These are phyloP conservation scores for Congeria kusceri DNA, from an alignment of 2,888 invertebrate genomes.

Conservation along the genomic window DNA sequence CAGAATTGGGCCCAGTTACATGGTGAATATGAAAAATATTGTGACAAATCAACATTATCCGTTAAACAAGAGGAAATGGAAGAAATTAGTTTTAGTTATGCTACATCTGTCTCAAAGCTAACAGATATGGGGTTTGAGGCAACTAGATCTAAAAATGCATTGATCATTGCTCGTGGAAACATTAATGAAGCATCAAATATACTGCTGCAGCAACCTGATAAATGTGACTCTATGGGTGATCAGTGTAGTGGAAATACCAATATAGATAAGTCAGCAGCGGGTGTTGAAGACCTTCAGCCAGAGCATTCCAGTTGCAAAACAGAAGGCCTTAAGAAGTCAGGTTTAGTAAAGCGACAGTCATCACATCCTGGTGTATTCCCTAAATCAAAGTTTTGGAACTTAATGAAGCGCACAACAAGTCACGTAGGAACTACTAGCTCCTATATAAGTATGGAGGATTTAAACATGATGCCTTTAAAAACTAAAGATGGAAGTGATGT, in stretches of 20 bases:
- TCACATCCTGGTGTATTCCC: constrained; percentile 62
- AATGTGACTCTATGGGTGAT: constrained; percentile 14
- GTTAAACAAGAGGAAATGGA: neutral
- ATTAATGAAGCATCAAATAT: constrained; percentile 72
- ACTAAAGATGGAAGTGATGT: constrained; percentile 71
- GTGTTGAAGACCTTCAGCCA: neutral
- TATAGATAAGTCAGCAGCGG: too few species aligned
- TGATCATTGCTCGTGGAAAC: constrained; percentile 74
- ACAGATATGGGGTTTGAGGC: constrained; percentile 74
- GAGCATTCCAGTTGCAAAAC: too few species aligned
- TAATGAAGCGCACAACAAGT: constrained; percentile 41
- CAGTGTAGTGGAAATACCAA: neutral
- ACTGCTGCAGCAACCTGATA: constrained; percentile 65
- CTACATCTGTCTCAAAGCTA: constrained; percentile 66
- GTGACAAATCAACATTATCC: constrained; percentile 5
- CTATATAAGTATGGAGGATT: constrained; percentile 39
- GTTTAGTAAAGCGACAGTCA: constrained; percentile 50
- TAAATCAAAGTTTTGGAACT: constrained; percentile 21
- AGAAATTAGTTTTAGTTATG: constrained; percentile 41
- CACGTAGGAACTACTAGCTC: constrained; percentile 20
- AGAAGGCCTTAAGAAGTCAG: neutral
- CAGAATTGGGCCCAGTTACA: constrained; percentile 65
- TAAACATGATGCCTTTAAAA: constrained; percentile 67
- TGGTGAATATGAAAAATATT: constrained; percentile 39
- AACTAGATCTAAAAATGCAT: constrained; percentile 72